phyloP scores from a whole-genome alignment of 30 jellyfish, hydroid and myxozoan species.

The Aurelia aurita complex sp. Pacific region DNA sequence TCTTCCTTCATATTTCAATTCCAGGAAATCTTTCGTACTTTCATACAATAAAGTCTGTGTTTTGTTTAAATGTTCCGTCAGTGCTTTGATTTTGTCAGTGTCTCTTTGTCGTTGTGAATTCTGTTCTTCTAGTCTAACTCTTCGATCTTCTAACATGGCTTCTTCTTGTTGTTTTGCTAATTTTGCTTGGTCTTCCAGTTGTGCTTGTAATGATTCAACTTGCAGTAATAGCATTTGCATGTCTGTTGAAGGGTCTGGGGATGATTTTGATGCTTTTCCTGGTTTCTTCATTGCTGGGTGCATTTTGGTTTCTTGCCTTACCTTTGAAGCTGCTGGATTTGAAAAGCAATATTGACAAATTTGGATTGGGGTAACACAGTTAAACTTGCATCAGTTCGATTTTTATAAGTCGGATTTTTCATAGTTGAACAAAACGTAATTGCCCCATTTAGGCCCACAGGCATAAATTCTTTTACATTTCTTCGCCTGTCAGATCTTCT shows the following conservation, averaged over 20 bases:
- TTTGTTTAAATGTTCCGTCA: slow-evolving; percentile 82
- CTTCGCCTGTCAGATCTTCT: too few species aligned
- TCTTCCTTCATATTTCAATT: slow-evolving; percentile 82
- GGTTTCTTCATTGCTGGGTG: slow-evolving; percentile 6
- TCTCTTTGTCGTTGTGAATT: slow-evolving; percentile 80
- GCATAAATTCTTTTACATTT: too few species aligned
- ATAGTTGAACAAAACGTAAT: too few species aligned
- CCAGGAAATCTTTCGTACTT: slow-evolving; percentile 91
- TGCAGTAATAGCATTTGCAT: slow-evolving; percentile 66
- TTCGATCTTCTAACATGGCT: slow-evolving; percentile 79
- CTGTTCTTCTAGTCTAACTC: slow-evolving; percentile 86
- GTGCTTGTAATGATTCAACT: slow-evolving; percentile 87
- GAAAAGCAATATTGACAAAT: too few species aligned
- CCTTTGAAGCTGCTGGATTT: background rate
- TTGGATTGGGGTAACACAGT: too few species aligned
- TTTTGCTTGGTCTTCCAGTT: slow-evolving; percentile 85
- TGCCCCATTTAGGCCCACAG: too few species aligned
- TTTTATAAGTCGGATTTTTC: too few species aligned
- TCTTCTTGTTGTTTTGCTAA: slow-evolving; percentile 75
- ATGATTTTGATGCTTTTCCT: slow-evolving; percentile 2
- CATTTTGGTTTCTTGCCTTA: background rate
- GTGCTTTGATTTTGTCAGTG: slow-evolving; percentile 77
- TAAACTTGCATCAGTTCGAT: too few species aligned
- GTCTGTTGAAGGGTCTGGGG: slow-evolving; percentile 33
- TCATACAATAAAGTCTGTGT: slow-evolving; percentile 87